Evolutionary conservation across 2,888 invertebrate genomes (phyloP), one percentile per base, ranked within the genome.

Genomic region (Agonopterix subpropinquella): DNA sequence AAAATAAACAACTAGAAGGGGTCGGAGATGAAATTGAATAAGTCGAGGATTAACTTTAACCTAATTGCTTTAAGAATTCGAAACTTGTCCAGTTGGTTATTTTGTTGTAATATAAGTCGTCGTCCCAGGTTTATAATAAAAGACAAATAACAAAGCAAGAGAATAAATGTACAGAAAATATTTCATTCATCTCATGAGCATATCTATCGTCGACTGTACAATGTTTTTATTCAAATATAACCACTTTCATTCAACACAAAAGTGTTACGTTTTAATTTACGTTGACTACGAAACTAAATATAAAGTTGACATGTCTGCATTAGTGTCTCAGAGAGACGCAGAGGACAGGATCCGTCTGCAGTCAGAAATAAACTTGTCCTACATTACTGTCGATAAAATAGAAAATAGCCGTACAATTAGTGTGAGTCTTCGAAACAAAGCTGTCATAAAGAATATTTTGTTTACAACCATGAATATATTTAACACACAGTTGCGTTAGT

Each of bases 291-390:
- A 10, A 44, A 15, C 13, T 45, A 50, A 43, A 47, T 47, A 42
- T 52, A 52, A 50, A 54, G 50, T 48, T 51, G 53, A 53, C 48
- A 48, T 59, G 62, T 61, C 65, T 65, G 60, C 63, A 67, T 60
- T 59, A 64, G 58, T 59, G 61, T 61, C 64, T 59, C 56, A 61
- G 62, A 28, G 28, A 28, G 28, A 28, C 28, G 28, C 67, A 59
- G 59, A 59, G 61, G 64, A 62, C 65, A 67, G 67, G 70, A 71
- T 69, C 71, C 64, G 73, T 65, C 68, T 62, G 67, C 68, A 68
- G 39, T n/a, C 42, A 73, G 66, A 80, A 81, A 81, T 80, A 82
- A 73, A 75, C 70, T 63, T 76, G 80, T 65, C 70, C 80, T 64
- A 82, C 72, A 78, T 79, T 28, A 64, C 65, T 65, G 65, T 66